phyloP scores from a whole-genome alignment of 2,888 invertebrate genomes.

The Eupithecia centaureata region DNA sequence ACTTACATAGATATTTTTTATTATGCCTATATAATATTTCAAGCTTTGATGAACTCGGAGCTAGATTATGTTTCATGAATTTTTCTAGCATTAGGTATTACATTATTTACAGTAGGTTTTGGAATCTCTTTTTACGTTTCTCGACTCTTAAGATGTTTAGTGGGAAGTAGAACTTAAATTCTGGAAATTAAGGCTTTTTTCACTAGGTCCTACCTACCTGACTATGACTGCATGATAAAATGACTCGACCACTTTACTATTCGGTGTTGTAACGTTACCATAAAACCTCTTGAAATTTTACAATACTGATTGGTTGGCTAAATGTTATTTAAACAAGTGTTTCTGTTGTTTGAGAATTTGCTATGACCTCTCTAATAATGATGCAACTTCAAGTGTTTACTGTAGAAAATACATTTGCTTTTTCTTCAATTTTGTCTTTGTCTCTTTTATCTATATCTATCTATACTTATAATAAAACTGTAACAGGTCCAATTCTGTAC shows the following conservation, averaged over 20 bases:
- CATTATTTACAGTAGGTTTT: no score
- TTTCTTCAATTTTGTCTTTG: no score
- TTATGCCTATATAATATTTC: no score
- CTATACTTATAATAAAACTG: no score
- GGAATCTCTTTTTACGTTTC: neutral
- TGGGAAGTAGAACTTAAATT: neutral
- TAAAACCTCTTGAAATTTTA: neutral
- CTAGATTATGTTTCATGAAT: no score
- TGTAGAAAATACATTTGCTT: neutral
- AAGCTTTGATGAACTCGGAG: no score
- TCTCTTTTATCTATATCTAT: no score
- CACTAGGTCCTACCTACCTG: no score
- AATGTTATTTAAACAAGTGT: conserved; percentile 2
- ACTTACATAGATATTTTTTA: no score
- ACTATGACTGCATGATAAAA: neutral
- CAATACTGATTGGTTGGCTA: neutral
- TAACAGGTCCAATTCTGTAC: no score
- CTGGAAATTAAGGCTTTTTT: neutral
- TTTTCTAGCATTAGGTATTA: no score
- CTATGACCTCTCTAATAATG: neutral
- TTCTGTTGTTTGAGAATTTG: neutral
- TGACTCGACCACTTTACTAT: neutral
- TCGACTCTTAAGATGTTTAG: neutral
- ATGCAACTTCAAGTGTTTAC: neutral
- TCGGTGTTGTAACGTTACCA: conserved; percentile 1